Conservation (phyloP, 1,140 invertebrate species). For the Hylaeus volcanicus region DNA sequence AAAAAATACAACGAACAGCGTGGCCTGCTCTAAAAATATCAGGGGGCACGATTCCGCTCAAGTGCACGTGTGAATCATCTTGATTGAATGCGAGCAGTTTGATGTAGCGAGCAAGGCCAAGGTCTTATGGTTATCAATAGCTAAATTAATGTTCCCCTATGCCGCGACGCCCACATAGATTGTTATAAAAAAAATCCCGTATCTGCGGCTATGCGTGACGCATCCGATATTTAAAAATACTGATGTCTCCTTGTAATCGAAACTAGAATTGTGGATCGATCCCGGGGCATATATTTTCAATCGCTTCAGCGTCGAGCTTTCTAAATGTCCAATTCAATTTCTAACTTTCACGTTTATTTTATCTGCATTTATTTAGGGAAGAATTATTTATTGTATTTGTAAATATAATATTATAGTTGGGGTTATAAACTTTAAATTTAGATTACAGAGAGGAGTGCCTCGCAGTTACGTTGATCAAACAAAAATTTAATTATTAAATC, state of each 20-base stretch:
- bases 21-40: slow-evolving; percentile 31
- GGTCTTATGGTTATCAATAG: slow-evolving; percentile 66
- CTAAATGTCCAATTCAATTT: too few species aligned
- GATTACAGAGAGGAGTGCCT: too few species aligned
- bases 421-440: too few species aligned
- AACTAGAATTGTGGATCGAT: neutral
- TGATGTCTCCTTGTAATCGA: neutral
- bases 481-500: too few species aligned
- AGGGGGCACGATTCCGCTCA: neutral
- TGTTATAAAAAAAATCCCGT: slow-evolving; percentile 27
- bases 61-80: slow-evolving; percentile 36
- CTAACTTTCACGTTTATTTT: too few species aligned
- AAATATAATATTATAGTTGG: too few species aligned
- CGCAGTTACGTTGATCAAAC: too few species aligned
- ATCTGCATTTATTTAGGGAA: too few species aligned
- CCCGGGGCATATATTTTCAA: neutral
- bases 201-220: neutral
- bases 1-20: neutral
- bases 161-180: slow-evolving; percentile 20
- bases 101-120: slow-evolving; percentile 68
- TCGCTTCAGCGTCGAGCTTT: too few species aligned
- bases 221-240: neutral
- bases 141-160: slow-evolving; percentile 64
- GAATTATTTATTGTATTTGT: too few species aligned
- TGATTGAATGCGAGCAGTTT: slow-evolving; percentile 42